phyloP scores from a whole-genome alignment of 2,113 vertebrate genomes.

The Porphyrio hochstetteri region DNA sequence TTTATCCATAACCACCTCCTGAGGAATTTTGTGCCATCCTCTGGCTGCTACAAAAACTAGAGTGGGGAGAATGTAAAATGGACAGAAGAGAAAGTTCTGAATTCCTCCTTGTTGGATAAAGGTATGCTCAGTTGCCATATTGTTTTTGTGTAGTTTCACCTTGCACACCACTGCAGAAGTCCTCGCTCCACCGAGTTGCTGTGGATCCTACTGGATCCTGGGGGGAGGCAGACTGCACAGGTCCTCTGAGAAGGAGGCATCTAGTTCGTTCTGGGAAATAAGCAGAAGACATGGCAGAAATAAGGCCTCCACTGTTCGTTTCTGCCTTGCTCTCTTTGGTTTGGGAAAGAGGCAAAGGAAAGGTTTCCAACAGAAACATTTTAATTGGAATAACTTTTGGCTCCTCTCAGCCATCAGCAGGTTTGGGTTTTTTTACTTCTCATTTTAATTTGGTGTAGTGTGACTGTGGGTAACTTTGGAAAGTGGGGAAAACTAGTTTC shows the following conservation, averaged over 20 bases:
- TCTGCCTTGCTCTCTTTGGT: not conserved
- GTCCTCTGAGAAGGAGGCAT: not conserved
- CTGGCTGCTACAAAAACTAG: not conserved
- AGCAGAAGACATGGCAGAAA: not conserved
- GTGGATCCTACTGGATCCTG: not conserved
- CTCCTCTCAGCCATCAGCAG: not conserved
- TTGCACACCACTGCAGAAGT: not conserved
- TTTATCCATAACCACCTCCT: not conserved
- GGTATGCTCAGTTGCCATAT: rapidly evolving
- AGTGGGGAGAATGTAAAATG: not conserved
- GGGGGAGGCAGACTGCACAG: not conserved
- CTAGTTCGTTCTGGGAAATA: not conserved
- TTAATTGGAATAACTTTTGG: not conserved
- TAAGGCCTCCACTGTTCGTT: not conserved
- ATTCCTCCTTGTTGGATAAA: not conserved
- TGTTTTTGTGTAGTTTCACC: not conserved
- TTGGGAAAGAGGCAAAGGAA: not conserved
- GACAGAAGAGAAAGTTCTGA: not conserved
- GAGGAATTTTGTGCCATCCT: not conserved
- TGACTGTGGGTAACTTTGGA: not conserved
- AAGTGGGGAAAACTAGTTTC: not conserved
- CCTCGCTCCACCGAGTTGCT: not conserved
- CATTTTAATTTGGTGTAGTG: not conserved
- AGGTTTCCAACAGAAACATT: not conserved
- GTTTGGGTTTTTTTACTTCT: not conserved